Evolutionary conservation across 2,888 invertebrate species (phyloP), one percentile per base, ranked within the genome.

Genomic region (Trimorus sp.): DNA sequence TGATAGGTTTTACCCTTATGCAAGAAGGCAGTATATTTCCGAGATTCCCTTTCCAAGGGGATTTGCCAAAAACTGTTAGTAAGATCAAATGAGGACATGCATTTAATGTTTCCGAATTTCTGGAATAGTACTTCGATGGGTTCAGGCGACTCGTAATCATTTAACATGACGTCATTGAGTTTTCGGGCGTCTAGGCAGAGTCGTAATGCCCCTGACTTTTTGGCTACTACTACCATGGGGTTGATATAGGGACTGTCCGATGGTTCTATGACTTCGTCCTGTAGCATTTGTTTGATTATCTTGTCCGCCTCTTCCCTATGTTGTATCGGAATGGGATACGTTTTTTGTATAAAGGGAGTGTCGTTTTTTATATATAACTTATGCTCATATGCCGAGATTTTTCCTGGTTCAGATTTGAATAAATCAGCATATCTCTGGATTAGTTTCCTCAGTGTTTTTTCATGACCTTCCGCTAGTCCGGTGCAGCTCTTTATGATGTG

Each of bases 21-120:
- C 4, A 60, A 12, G 12, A 60, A 60, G 1, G 60, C 60, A 0
- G 60, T 60, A 12, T 16, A 60, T 60, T 60, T 14, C 7, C 60
- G 5, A 15, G 42, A 60, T 6, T 15, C 16, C 7, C 9, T 12
- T 3, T 15, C 42, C 45, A 60, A 12, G 2, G 60, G 60, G 5
- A 60, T 45, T 42, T 60, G 60, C 60, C 60, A 60, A 42, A 60
- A 60, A 12, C 60, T 60, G 12, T 60, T 60, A 1, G 45, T 60
- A 0, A 60, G 45, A 15, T 60, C 60, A 15, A 42, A 60, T 11
- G 16, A 16, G 7, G 60, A 60, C 60, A 60, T 45, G 16, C 16
- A 60, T 45, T 45, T 7, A 8, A 36, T 14, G 5, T 45, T 45
- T 26, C 16, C 2, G 12, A 60, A 60, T 16, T 60, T 60, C 45